Evolutionary conservation across 2,797 vertebrate species (phyloP).

Genomic region (Pempheris klunzingeri): DNA sequence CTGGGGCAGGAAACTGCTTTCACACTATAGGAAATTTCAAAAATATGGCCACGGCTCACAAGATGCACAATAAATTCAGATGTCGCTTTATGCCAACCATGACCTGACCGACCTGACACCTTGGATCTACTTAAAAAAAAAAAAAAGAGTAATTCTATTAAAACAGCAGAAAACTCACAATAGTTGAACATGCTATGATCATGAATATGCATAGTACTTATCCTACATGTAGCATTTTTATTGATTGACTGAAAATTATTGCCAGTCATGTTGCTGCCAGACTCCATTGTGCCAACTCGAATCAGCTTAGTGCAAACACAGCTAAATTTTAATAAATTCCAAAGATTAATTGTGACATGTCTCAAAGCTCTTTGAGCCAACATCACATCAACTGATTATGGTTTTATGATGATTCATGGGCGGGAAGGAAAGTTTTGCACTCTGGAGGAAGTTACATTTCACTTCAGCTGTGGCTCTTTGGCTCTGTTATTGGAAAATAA

Average conservation of each 20-base stretch:
- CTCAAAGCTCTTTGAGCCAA: constrained; percentile 60
- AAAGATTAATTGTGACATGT: constrained; percentile 64
- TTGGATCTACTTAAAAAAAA: constrained; percentile 48
- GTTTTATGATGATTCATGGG: constrained; percentile 55
- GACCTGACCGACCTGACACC: constrained; percentile 65
- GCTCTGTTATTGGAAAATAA: constrained; percentile 45
- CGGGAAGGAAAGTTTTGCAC: constrained; percentile 31
- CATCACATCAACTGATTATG: constrained; percentile 57
- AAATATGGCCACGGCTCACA: constrained; percentile 64
- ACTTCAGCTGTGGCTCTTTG: constrained; percentile 33
- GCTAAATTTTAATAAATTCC: constrained; percentile 58
- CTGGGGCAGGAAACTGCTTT: constrained; percentile 63
- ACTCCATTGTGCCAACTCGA: constrained; percentile 47
- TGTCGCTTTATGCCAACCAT: constrained; percentile 55
- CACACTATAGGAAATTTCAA: constrained; percentile 61
- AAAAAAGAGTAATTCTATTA: constrained; percentile 53
- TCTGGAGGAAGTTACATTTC: constrained; percentile 38
- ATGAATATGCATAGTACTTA: constrained; percentile 46
- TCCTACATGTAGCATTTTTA: constrained; percentile 51
- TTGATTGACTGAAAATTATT: constrained; percentile 51
- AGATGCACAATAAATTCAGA: constrained; percentile 59
- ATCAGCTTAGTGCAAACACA: constrained; percentile 62
- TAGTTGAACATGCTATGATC: constrained; percentile 42
- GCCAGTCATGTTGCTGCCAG: constrained; percentile 43
- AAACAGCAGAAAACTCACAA: constrained; percentile 41